Evolutionary conservation across 2,888 invertebrate species (phyloP).

Genomic region (Ectemnius cavifrons): DNA sequence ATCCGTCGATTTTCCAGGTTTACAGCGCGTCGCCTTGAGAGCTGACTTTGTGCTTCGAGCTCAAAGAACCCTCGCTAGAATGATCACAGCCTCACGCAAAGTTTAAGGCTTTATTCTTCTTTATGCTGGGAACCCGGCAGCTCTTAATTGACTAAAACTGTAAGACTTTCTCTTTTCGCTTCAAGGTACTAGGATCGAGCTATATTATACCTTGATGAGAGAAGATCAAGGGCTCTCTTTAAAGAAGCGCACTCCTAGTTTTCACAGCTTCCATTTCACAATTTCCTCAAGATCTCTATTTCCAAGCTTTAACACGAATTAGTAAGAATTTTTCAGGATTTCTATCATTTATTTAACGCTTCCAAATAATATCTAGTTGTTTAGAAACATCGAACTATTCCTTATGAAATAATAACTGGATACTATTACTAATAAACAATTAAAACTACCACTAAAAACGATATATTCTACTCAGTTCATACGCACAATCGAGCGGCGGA

Average conservation of each 20-base stretch:
- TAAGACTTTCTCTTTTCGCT: not conserved
- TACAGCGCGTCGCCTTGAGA: constrained; percentile 18
- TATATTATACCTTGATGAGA: not conserved
- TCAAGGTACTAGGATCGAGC: not conserved
- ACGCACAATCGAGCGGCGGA: constrained; percentile 32
- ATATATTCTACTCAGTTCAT: too few relatives aligned
- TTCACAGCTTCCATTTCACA: too few relatives aligned
- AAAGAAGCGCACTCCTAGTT: too few relatives aligned
- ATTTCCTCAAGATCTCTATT: too few relatives aligned
- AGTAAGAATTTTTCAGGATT: too few relatives aligned
- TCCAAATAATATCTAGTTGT: too few relatives aligned
- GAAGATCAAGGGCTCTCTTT: not conserved
- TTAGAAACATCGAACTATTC: too few relatives aligned
- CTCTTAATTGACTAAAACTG: constrained; percentile 32
- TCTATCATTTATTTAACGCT: too few relatives aligned
- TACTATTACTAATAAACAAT: too few relatives aligned
- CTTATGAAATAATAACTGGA: too few relatives aligned
- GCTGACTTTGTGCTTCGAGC: constrained; percentile 15
- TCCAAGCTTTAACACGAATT: too few relatives aligned
- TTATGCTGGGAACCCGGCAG: constrained; percentile 9
- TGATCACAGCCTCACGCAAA: constrained; percentile 19
- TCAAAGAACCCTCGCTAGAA: constrained; percentile 12
- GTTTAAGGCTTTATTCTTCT: constrained; percentile 6
- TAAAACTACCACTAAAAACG: too few relatives aligned
- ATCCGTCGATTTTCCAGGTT: constrained; percentile 1